These are phyloP conservation scores for Motacilla alba DNA, from an alignment of 2,113 vertebrate species.

Conservation along the genomic window DNA sequence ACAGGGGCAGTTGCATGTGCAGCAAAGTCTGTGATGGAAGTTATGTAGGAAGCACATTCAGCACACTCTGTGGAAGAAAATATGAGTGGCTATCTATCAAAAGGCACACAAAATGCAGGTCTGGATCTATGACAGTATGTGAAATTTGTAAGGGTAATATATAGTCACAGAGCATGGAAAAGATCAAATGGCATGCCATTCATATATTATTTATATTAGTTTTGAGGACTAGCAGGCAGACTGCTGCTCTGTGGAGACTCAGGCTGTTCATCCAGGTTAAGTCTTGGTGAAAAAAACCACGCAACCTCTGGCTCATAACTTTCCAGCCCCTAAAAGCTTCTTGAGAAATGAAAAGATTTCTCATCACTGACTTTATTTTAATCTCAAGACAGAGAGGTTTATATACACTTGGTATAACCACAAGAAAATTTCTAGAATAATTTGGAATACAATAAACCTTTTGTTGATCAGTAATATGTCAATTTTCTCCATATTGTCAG, in stretches of 20 bases:
- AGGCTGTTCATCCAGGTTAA: background rate
- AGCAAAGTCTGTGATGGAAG: background rate
- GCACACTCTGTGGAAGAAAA: background rate
- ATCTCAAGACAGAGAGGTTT: background rate
- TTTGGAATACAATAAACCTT: background rate
- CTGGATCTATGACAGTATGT: background rate
- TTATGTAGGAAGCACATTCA: background rate
- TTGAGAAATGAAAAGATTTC: background rate
- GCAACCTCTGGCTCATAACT: background rate
- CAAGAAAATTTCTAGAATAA: background rate
- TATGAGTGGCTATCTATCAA: background rate
- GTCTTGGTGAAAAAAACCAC: background rate
- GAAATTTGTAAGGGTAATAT: background rate
- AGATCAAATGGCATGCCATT: background rate
- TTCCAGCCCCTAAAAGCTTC: background rate
- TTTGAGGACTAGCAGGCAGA: background rate
- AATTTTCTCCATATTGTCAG: background rate
- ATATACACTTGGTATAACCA: background rate
- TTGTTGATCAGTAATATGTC: background rate
- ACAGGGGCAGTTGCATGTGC: background rate
- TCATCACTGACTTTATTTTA: background rate
- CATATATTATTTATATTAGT: conserved; percentile 1
- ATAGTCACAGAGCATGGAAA: background rate
- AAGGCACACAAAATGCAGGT: background rate
- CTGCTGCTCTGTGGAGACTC: background rate